Evolutionary conservation across 1,140 invertebrate genomes (phyloP), one percentile per base, ranked within the genome.

Genomic region (Phymastichus coffea): DNA sequence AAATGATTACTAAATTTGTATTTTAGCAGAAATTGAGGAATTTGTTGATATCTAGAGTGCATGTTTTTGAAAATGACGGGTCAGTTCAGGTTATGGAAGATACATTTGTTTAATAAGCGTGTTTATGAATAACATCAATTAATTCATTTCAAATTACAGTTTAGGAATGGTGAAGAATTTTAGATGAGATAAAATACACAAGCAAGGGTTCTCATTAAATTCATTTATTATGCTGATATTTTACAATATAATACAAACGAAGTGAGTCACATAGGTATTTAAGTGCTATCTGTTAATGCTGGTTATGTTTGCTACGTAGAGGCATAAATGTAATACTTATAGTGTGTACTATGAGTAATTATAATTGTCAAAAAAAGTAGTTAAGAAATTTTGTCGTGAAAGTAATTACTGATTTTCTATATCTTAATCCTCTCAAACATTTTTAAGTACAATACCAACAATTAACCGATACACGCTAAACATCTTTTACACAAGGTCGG

Each of bases 241-340:
- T 69, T 70, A 71, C 70, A 71, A 67, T 73, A 73, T 73, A 67
- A 70, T 71, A 73, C 70, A 73, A 69, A 66, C 64, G 47, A 70
- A 65, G 60, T 67, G 61, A 62, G 20, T 58, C 10, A 57, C 48
- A 35, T 33, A 40, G 41, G 33, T 40, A 44, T 37, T 56, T 44
- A 38, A 44, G n/a, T 63, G n/a, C 43, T 59, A 38, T 55, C 25
- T 30, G 23, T 51, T 28, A 53, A 55, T 44, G 53, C 48, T 17
- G 30, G n/a, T n/a, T n/a, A n/a, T n/a, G 38, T 40, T 25, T 14
- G 6, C 51, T 20, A 53, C 7, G 28, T 22, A 35, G 26, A 8
- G 25, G 28, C 22, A 9, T 57, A 23, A n/a, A 22, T 44, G 26
- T 47, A 47, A 22, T 48, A 12, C 56, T 12, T 48, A 25, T 47